phyloP scores from a whole-genome alignment of 53 echinoderm and acorn worm genomes.

The Actinopyga echinites region DNA sequence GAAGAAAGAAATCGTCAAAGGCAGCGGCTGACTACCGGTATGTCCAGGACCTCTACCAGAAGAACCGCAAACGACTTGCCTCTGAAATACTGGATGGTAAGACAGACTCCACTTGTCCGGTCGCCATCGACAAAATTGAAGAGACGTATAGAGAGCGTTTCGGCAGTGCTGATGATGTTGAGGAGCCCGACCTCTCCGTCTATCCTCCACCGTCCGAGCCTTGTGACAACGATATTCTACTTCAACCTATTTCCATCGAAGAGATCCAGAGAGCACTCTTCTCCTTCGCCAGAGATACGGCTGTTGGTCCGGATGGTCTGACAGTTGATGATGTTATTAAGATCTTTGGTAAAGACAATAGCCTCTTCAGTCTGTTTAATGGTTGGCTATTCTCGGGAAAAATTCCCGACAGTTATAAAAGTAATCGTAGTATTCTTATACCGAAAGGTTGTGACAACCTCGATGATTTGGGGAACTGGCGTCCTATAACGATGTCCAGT shows the following conservation, averaged over 20 bases:
- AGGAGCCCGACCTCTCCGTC: not conserved
- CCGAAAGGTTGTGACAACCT: not conserved
- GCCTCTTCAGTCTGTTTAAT: not conserved
- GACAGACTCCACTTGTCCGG: not conserved
- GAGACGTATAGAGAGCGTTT: not conserved
- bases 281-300: not conserved
- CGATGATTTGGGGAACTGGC: conserved; percentile 1
- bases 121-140: not conserved
- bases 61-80: not conserved
- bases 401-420: no score
- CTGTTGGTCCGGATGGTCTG: not conserved
- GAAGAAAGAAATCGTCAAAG: no score
- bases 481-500: not conserved
- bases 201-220: not conserved
- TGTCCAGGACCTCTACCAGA: not conserved
- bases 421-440: not conserved
- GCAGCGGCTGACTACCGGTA: not conserved
- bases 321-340: no score
- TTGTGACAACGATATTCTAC: not conserved
- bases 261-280: not conserved
- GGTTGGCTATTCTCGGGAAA: not conserved
- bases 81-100: not conserved
- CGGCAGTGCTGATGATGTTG: not conserved
- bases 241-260: not conserved
- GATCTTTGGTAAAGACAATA: no score